phyloP scores from a whole-genome alignment of 2,113 vertebrate species.

The Odobenus rosmarus region DNA sequence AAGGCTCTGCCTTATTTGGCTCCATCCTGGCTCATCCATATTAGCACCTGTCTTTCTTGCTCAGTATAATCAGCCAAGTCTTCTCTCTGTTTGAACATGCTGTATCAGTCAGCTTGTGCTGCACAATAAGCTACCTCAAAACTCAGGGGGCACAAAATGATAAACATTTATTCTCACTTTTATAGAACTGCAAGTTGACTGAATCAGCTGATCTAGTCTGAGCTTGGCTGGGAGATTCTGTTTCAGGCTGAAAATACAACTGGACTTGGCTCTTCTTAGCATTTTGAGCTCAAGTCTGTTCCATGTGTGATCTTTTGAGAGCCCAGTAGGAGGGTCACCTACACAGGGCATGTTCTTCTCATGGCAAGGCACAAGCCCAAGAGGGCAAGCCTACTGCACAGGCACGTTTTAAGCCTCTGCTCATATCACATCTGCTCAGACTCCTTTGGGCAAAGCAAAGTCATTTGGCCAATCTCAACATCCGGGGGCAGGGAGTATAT shows the following conservation, averaged over 20 bases:
- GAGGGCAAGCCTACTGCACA: neutral
- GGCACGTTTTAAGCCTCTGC: neutral
- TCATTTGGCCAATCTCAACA: neutral
- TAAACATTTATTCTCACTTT: neutral
- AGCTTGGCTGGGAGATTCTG: neutral
- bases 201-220: neutral
- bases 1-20: neutral
- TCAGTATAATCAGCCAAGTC: neutral
- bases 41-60: neutral
- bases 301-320: neutral
- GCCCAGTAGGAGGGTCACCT: neutral
- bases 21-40: neutral
- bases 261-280: neutral
- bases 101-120: neutral
- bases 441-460: neutral
- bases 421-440: neutral
- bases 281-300: neutral
- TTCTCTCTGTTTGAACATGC: neutral
- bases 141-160: neutral
- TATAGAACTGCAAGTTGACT: neutral
- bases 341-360: neutral
- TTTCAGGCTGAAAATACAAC: neutral
- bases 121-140: neutral
- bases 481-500: neutral
- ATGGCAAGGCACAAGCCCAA: neutral